Evolutionary conservation across 2,113 vertebrate species (phyloP), one percentile per base, ranked within the genome.

Genomic region (Periophthalmodon schlosseri): DNA sequence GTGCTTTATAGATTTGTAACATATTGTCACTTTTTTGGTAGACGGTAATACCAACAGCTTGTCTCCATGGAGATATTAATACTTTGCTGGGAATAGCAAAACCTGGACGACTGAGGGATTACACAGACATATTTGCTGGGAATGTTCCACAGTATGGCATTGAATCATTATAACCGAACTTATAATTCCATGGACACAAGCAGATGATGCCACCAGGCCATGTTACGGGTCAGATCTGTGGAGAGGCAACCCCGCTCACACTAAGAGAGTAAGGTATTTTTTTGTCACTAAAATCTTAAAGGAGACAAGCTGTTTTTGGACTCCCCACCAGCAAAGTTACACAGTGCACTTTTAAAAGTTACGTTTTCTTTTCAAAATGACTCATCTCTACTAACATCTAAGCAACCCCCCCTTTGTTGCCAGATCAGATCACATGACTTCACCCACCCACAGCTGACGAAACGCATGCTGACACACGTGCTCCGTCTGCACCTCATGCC

Each of bases 391-490:
- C 54, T 39, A 46, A 47, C 39, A 79, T 75, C 67, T 70, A n/a
- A 57, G 9, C 52, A 69, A 6, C 66, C 21, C 66, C 5, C 21
- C 14, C 16, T 15, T 0, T 15, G 18, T 23, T 28, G 49, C 66
- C 28, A 24, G 68, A 15, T 68, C 61, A 56, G 34, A 64, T 34
- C 33, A 60, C 60, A 72, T 56, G 44, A 39, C 34, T 9, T 28
- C 60, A 54, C 58, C 50, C 33, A 28, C 69, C 65, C 33, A 24
- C 78, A 74, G 71, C 66, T 81, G 77, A 77, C 49, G 79, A 73
- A 24, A 85, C 36, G 12, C 80, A 63, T 71, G 82, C 68, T 84
- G 84, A 92, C 80, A 83, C 86, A 87, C 68, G 66, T 84, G 82
- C 77, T 69, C 70, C 11, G n/a, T 68, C 68, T 69, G 76, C 80